phyloP scores from a whole-genome alignment of 2,888 invertebrate genomes.

The Pelosia muscerda region DNA sequence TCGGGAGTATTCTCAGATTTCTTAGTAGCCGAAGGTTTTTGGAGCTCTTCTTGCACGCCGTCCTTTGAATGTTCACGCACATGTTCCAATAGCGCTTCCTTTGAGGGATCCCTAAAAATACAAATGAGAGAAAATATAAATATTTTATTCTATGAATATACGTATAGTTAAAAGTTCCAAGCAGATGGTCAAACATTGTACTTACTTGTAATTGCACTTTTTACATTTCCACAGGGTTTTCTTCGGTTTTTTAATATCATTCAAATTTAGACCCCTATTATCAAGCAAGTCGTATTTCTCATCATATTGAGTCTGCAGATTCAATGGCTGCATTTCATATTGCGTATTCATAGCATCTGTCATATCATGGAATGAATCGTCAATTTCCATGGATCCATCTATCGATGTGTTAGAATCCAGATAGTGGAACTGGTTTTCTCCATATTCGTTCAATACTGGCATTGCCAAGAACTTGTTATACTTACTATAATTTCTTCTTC shows the following conservation, averaged over 20 bases:
- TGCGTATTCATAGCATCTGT: constrained; percentile 72
- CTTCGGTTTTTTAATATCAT: constrained; percentile 85
- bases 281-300: constrained; percentile 65
- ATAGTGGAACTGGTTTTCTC: constrained; percentile 82
- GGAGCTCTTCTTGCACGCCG: constrained; percentile 57
- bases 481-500: constrained; percentile 96
- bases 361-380: constrained; percentile 83
- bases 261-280: constrained; percentile 65
- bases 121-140: constrained; percentile 6
- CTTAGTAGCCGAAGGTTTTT: constrained; percentile 52
- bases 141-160: background rate
- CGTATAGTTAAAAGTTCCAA: background rate
- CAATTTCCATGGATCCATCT: constrained; percentile 79
- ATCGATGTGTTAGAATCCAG: constrained; percentile 71
- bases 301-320: constrained; percentile 82
- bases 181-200: constrained; percentile 29
- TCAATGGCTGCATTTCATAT: constrained; percentile 88
- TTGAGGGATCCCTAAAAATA: constrained; percentile 76
- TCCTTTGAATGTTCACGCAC: constrained; percentile 79
- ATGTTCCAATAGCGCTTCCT: constrained; percentile 81
- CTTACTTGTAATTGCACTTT: constrained; percentile 95
- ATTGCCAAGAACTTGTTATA: constrained; percentile 95
- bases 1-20: constrained; percentile 75
- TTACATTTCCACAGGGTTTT: constrained; percentile 96
- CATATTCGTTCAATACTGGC: constrained; percentile 86